Evolutionary conservation across 2,113 vertebrate genomes (phyloP), one percentile per base, ranked within the genome.

Genomic region (Xiphophorus hellerii): DNA sequence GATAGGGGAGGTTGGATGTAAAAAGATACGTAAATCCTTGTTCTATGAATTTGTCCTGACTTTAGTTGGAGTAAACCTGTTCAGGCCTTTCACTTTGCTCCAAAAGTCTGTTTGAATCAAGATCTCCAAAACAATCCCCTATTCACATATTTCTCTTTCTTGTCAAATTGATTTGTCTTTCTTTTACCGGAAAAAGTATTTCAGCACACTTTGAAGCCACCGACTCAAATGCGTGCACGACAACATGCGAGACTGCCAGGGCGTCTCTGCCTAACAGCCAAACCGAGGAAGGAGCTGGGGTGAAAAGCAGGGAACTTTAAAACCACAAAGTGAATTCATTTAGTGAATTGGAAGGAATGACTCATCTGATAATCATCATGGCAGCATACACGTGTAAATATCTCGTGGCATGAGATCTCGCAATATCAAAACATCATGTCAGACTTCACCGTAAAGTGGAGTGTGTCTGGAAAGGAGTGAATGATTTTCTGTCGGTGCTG

Each of bases 261-360:
- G 48, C 68, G 22, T 73, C 4, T 76, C 64, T 66, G 69, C 79
- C 66, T 83, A 72, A 84, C 81, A 86, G 66, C 60, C 42, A 44
- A 62, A 62, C 37, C 48, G 70, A 75, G 65, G 60, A 66, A 80
- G 71, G 69, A 17, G 39, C 84, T 77, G 5, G 2, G 74, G 65
- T 77, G 33, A 77, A 37, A 77, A 79, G 72, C 73, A 62, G 71
- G 20, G 48, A 63, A 71, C 86, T 77, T 74, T 71, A 73, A 60
- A 80, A 58, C 42, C 66, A 74, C 74, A 31, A 25, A 22, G 22
- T 60, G 66, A 25, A 83, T 79, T 71, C 75, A 80, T 77, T 83
- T 73, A 69, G 75, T 37, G 77, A 28, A 71, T 67, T 76, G 42
- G 62, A 33, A 66, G 42, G 73, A 20, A 78, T 65, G 37, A 80